These are phyloP conservation scores for Plutella xylostella DNA, from an alignment of 2,888 invertebrate genomes.

Conservation along the genomic window DNA sequence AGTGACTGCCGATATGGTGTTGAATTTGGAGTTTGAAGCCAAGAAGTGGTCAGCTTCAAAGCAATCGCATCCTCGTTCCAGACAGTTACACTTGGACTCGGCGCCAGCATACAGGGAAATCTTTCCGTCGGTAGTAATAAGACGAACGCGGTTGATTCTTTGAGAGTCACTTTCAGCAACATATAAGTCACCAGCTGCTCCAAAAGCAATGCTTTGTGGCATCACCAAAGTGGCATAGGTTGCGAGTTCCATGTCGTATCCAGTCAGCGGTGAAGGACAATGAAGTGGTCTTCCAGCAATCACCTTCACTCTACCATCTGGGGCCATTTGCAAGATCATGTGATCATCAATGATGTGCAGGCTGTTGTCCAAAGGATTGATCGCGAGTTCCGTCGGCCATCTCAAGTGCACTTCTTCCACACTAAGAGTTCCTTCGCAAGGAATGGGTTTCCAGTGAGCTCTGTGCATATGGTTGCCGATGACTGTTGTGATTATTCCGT, in stretches of 20 bases:
- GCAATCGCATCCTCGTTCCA: constrained; percentile 92
- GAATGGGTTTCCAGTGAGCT: constrained; percentile 93
- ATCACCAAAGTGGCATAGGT: constrained; percentile 91
- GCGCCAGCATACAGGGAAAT: constrained; percentile 95
- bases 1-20: constrained; percentile 91
- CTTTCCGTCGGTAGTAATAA: constrained; percentile 93
- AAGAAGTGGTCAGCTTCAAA: constrained; percentile 92
- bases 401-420: constrained; percentile 93
- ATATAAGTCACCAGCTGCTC: constrained; percentile 90
- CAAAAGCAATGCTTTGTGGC: constrained; percentile 95
- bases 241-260: constrained; percentile 87
- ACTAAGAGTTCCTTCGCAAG: constrained; percentile 90
- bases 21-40: constrained; percentile 94
- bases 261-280: constrained; percentile 85
- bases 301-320: constrained; percentile 91
- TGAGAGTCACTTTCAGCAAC: constrained; percentile 97
- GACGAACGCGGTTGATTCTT: constrained; percentile 89
- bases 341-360: constrained; percentile 97
- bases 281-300: constrained; percentile 94
- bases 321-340: constrained; percentile 92
- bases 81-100: constrained; percentile 93
- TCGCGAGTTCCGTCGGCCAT: constrained; percentile 96
- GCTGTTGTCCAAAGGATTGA: constrained; percentile 94
- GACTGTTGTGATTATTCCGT: constrained; percentile 92
- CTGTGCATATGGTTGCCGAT: constrained; percentile 95